Evolutionary conservation across 1,140 invertebrate genomes (phyloP), one percentile per base, ranked within the genome.

Genomic region (Brachionus angularis): DNA sequence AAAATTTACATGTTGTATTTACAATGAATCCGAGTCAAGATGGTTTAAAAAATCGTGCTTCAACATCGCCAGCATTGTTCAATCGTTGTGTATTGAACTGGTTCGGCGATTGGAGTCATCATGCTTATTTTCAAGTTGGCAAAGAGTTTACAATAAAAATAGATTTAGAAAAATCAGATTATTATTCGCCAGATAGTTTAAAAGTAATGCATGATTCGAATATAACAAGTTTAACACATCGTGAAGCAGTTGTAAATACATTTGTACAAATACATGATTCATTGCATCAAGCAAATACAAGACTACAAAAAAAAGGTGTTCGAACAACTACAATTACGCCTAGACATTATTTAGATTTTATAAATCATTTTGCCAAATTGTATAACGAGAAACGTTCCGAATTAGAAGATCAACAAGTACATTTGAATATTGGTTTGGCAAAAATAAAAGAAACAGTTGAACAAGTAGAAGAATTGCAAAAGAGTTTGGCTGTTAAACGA

Each of bases 71-170:
- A 61, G 96, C 96, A 23, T 84, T 99, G 18, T 99, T 99, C 85
- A 99, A 99, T 84, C 87, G 96, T 79, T 99, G 96, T 83, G 96
- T 99, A 1, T 85, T 99, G 39, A 98, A 99, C 81, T 99, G 96
- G 96, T 98, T 98, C 80, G 96, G 96, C 1, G 96, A 99, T 83
- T 99, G 96, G 96, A 95, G 93, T 10, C 91, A 96, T 79, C 90
- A 91, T 12, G 93, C 96, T 1, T 83, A 98, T 5, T 98, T 92
- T 85, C 93, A 97, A 84, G 90, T 91, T 72, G 83, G 84, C 46
- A 76, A 78, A 62, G 84, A 86, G 75, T 85, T 87, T 72, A 86
- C 86, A 44, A 79, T 76, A 71, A 84, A 82, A 74, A 76, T 86
- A 44, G 85, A 86, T 25, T 33, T 71, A 12, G 70, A 71, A 47